Evolutionary conservation across 2,113 vertebrate species (phyloP).

Genomic region (Myotis davidii): DNA sequence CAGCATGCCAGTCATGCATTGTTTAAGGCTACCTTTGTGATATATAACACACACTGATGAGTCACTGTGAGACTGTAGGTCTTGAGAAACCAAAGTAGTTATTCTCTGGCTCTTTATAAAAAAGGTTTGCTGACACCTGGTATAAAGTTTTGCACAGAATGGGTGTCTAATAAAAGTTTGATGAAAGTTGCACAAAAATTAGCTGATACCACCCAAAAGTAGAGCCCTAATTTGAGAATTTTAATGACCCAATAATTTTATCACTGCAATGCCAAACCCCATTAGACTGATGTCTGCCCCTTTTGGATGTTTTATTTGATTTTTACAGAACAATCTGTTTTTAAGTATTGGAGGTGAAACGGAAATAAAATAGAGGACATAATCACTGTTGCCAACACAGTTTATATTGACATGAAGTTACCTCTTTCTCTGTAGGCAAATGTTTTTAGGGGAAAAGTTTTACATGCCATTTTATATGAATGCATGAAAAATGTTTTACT

Average conservation of each 20-base stretch:
- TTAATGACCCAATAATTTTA: neutral
- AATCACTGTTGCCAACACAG: constrained; percentile 5
- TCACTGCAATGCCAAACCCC: neutral
- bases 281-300: neutral
- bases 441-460: neutral
- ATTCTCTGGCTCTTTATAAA: neutral
- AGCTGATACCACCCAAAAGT: neutral
- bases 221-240: neutral
- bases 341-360: neutral
- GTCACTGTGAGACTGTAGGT: neutral
- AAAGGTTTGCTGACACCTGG: neutral
- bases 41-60: neutral
- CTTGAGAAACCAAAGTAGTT: neutral
- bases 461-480: constrained; percentile 8
- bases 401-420: constrained; percentile 7
- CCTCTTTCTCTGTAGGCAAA: neutral
- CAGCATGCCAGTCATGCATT: neutral
- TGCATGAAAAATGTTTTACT: constrained; percentile 45
- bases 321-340: neutral
- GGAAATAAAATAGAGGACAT: neutral
- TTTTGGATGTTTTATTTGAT: constrained; percentile 32
- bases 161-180: neutral
- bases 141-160: neutral
- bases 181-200: neutral
- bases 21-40: neutral